Conservation (phyloP, 2,888 invertebrate species). For the Copidosoma aretas region DNA sequence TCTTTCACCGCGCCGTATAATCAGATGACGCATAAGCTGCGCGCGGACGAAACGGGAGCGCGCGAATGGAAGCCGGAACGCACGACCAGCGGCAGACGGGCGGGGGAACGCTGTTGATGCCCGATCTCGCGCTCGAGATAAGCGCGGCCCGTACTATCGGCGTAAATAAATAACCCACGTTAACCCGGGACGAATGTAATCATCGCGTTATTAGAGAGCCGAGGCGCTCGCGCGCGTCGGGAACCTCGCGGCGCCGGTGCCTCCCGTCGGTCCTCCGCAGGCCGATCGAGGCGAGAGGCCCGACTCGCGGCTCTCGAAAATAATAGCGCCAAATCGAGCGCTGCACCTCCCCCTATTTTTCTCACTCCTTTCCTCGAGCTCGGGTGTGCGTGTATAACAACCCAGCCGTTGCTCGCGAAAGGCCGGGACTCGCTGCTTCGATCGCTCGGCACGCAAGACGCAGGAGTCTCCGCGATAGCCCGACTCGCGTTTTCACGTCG, state of each 20-base stretch:
- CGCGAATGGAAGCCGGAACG: neutral
- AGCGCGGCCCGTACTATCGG: conserved; percentile 44
- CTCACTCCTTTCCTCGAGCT: too few species aligned
- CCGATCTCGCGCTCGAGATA: conserved; percentile 46
- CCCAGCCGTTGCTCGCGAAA: too few species aligned
- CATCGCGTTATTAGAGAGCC: conserved; percentile 52
- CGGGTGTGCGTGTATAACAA: too few species aligned
- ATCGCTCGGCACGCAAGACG: too few species aligned
- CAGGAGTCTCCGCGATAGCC: too few species aligned
- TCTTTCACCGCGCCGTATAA: too few species aligned
- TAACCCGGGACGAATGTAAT: conserved; percentile 46
- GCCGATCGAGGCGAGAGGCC: conserved; percentile 16
- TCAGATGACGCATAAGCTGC: too few species aligned
- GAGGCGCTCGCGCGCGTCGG: conserved; percentile 10
- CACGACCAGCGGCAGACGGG: neutral
- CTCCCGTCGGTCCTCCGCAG: conserved; percentile 4
- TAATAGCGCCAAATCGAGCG: conserved; percentile 16
- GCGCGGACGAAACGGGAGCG: neutral
- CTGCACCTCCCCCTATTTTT: too few species aligned
- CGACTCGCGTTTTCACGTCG: too few species aligned
- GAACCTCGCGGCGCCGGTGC: conserved; percentile 13
- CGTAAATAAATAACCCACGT: conserved; percentile 51
- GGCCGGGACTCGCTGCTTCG: too few species aligned
- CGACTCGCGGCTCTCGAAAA: conserved; percentile 5
- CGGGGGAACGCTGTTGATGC: too few species aligned